These are phyloP conservation scores for Caerostris extrusa DNA, from an alignment of 1,140 invertebrate species.

Conservation along the genomic window DNA sequence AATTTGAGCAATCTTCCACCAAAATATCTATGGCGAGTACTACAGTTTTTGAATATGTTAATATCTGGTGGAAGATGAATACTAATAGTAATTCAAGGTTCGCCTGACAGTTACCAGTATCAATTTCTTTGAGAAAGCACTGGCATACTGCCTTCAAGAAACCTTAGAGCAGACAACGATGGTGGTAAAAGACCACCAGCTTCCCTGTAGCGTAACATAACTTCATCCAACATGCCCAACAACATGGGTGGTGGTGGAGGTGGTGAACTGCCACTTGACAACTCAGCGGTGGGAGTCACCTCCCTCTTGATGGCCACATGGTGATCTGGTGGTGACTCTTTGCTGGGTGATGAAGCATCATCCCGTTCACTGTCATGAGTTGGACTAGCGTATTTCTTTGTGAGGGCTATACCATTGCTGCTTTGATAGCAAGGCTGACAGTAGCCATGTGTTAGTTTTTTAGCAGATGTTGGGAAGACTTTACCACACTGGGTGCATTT, in stretches of 20 bases:
- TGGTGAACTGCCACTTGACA: not conserved
- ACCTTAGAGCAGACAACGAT: conserved; percentile 65
- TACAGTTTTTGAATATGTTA: not conserved
- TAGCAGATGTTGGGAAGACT: conserved; percentile 79
- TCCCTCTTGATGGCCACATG: conserved; percentile 39
- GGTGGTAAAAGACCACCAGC: conserved; percentile 59
- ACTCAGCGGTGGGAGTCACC: not conserved
- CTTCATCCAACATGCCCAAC: conserved; percentile 73
- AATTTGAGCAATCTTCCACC: not conserved
- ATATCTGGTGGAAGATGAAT: no score
- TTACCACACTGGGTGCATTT: conserved; percentile 81
- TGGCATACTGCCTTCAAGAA: conserved; percentile 64
- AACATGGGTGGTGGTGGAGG: conserved; percentile 71
- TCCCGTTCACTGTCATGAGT: conserved; percentile 46
- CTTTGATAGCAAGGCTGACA: conserved; percentile 81
- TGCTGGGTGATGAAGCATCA: not conserved
- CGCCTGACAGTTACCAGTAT: not conserved
- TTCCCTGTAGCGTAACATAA: conserved; percentile 70
- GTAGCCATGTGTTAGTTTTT: conserved; percentile 80
- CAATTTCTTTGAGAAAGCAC: conserved; percentile 70
- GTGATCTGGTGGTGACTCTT: conserved; percentile 39
- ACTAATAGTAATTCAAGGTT: not conserved
- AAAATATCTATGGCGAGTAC: not conserved
- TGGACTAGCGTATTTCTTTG: conserved; percentile 53
- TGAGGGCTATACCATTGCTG: conserved; percentile 79